Base-by-base conservation (phyloP, 2,113 vertebrate species). In the Talpa occidentalis region DNA sequence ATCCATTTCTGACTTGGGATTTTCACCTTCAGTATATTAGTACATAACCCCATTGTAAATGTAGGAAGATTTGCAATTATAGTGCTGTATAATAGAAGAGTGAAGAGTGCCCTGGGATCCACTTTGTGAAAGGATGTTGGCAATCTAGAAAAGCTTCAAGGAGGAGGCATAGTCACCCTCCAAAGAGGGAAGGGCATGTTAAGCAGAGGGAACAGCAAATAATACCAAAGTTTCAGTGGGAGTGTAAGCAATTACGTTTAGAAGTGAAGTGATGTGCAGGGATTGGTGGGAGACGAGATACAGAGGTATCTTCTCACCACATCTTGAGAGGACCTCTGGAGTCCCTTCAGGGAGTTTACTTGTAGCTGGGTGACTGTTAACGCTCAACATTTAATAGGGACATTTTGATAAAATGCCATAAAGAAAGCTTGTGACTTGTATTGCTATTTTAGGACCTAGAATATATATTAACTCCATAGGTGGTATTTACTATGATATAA, bases 401-500 rank as follows among this genome's bases (percentile, higher is more conserved):
- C 35, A 56, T 83, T 95, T 90, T 89, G 64, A 80, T 62, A 87
- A 88, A 59, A 78, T 74, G 37, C 30, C 40, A 91, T 89, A 82
- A 92, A 72, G 87, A 91, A 85, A 67, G 70, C 17, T 80, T 69
- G 59, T 83, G 76, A 82, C 79, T 94, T 74, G 24, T 81, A n/a
- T 91, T 86, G 70, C 35, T 97, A 47, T 44, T 80, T 81, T 81
- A 78, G 81, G 84, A 66, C 32, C 2, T 91, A 78, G 62, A 86
- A n/a, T 81, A 56, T 44, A 22, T 69, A 64, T 91, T 84, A 90
- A 91, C 35, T 78, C 44, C 56, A 67, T 60, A 90, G 76, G 4
- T 97, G 26, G 12, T 92, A 11, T 67, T 88, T 94, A 76, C 32
- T 93, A 72, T n/a, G 79, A 80, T 73, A 3, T 88, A 91, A 89